phyloP scores from a whole-genome alignment of 2,113 vertebrate genomes.

The Toxotes jaculatrix region DNA sequence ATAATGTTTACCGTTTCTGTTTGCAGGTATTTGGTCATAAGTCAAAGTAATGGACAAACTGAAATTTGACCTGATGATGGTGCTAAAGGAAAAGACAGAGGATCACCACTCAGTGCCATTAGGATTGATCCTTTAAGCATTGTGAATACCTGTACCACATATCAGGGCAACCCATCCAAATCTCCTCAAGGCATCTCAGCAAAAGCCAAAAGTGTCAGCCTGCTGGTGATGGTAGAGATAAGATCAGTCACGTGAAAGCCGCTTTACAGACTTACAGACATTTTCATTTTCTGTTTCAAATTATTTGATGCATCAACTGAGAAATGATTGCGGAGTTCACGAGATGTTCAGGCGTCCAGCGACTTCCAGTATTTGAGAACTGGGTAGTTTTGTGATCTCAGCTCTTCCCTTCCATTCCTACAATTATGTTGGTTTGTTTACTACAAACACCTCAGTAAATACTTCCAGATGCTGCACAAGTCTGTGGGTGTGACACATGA shows the following conservation, averaged over 20 bases:
- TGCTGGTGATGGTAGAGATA: background rate
- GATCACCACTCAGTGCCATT: no score
- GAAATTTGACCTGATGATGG: no score
- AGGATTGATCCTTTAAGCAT: no score
- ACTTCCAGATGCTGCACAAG: conserved; percentile 50
- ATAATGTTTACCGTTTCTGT: no score
- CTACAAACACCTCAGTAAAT: conserved; percentile 62
- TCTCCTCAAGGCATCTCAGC: background rate
- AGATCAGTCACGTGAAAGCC: no score
- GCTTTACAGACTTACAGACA: no score
- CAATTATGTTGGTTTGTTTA: conserved; percentile 55
- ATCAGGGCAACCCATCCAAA: no score
- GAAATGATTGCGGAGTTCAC: background rate
- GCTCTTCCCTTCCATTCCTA: conserved; percentile 32
- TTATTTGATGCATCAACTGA: background rate
- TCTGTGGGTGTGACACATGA: conserved; percentile 20
- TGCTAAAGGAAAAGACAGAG: no score
- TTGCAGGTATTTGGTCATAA: no score
- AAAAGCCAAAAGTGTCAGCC: background rate
- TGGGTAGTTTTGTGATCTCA: background rate
- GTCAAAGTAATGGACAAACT: no score
- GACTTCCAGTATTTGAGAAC: background rate
- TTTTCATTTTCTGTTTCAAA: background rate
- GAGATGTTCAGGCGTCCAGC: background rate
- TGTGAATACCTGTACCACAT: no score